A percentile compares a stretch with the other conserved stretches of the same genome.
Conservation (phyloP, 1,140 invertebrate genomes). For the Calliphora vicina region DNA sequence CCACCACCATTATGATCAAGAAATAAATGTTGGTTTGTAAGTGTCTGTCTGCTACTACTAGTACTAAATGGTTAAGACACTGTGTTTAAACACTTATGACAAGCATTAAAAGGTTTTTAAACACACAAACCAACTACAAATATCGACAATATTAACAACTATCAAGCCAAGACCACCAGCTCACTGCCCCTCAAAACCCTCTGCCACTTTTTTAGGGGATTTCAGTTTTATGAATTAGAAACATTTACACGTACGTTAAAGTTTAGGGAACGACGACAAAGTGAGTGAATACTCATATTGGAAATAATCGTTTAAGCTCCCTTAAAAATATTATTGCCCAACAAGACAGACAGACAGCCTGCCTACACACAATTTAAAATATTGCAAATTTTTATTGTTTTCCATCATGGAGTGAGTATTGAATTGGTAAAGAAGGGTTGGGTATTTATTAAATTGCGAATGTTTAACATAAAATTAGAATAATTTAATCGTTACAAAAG, state of each 20-base stretch:
- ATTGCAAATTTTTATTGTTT: not conserved
- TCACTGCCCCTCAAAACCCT: too few relatives aligned
- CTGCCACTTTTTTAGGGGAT: not conserved
- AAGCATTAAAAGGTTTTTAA: slow-evolving; percentile 9
- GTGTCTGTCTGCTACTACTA: not conserved
- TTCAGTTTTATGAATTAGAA: not conserved
- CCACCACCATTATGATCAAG: too few relatives aligned
- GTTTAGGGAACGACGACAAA: too few relatives aligned
- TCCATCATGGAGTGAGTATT: not conserved
- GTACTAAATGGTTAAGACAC: not conserved
- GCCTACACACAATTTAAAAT: not conserved
- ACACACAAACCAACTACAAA: not conserved
- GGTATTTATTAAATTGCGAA: not conserved
- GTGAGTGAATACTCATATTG: not conserved
- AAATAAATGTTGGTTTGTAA: not conserved
- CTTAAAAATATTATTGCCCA: not conserved
- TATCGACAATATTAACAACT: not conserved
- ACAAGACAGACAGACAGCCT: not conserved
- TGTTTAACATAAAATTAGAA: too few relatives aligned
- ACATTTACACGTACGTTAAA: not conserved
- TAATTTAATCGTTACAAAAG: too few relatives aligned
- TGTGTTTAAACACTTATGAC: slow-evolving; percentile 15
- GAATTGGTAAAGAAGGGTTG: not conserved
- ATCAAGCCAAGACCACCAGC: not conserved
- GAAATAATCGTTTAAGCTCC: not conserved